These are phyloP conservation scores for Xenotilapia longispinis DNA, from an alignment of 2,113 vertebrate species.

Conservation along the genomic window DNA sequence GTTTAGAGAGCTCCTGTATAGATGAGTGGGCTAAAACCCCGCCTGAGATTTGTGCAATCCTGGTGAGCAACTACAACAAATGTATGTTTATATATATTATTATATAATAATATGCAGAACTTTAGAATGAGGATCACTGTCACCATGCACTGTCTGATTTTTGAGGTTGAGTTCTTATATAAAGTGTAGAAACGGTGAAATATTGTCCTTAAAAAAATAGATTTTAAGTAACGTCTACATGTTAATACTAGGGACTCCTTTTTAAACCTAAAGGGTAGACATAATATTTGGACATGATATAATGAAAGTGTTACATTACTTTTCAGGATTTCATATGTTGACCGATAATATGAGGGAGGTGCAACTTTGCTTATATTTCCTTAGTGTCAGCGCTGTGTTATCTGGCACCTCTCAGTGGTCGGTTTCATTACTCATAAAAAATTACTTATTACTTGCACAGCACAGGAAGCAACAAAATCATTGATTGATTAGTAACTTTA, in stretches of 20 bases:
- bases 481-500: neutral
- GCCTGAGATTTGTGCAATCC: neutral
- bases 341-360: neutral
- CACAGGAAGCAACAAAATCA: neutral
- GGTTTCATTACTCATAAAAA: neutral
- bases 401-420: rapidly evolving
- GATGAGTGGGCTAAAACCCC: neutral
- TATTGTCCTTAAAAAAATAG: neutral
- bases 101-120: neutral
- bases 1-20: rapidly evolving
- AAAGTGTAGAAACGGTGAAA: neutral
- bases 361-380: neutral
- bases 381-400: neutral
- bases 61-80: neutral
- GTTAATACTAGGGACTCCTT: neutral
- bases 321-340: neutral
- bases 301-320: neutral
- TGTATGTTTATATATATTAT: neutral
- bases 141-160: neutral
- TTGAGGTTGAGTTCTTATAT: neutral
- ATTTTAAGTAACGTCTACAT: neutral
- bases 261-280: neutral
- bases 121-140: neutral
- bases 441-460: neutral
- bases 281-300: neutral